Evolutionary conservation across 2,113 vertebrate species (phyloP), one percentile per base, ranked within the genome.

Genomic region (Phalacrocorax pelagicus): DNA sequence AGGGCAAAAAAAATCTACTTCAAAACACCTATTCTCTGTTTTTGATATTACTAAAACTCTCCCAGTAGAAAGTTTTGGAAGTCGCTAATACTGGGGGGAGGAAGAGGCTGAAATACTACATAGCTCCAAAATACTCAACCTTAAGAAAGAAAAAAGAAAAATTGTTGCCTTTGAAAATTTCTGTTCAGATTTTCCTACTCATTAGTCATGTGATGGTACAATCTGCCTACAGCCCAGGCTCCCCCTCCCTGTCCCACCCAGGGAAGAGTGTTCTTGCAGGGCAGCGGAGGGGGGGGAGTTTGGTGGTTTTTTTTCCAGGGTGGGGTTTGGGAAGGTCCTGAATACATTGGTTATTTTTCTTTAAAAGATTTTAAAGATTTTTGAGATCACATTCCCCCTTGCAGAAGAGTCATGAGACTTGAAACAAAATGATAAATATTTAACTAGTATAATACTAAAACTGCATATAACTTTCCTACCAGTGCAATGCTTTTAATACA

Each of bases 111-210:
- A 89, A 81, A 58, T 78, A 73, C 14, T 61, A 67, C 14, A 73
- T 4, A 38, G 34, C 12, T 79, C 34, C 16, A 85, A 57, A 84
- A 61, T 47, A 63, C 23, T 44, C 46, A 63, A 27, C 7, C 29
- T 52, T 24, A 49, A 59, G 30, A 61, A 71, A 47, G 23, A 46
- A 59, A 55, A 20, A 70, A 61, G 29, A 51, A 70, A 58, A 94
- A 21, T 0, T n/a, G 12, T 27, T 83, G 73, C 20, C 20, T 94
- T 91, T 49, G 11, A 2, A 88, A 59, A 18, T 66, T 92, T 67
- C 71, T 88, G 44, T 69, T 92, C 92, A 92, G 55, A 95, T 93
- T 90, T 96, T 94, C 94, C 92, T 77, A 57, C 42, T 75, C 62
- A 72, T 81, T 80, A 95, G 49, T 46, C 77, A 77, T 24, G 51